These are phyloP conservation scores for Falcaria lacertinaria DNA, from an alignment of 2,888 invertebrate species.

Conservation along the genomic window DNA sequence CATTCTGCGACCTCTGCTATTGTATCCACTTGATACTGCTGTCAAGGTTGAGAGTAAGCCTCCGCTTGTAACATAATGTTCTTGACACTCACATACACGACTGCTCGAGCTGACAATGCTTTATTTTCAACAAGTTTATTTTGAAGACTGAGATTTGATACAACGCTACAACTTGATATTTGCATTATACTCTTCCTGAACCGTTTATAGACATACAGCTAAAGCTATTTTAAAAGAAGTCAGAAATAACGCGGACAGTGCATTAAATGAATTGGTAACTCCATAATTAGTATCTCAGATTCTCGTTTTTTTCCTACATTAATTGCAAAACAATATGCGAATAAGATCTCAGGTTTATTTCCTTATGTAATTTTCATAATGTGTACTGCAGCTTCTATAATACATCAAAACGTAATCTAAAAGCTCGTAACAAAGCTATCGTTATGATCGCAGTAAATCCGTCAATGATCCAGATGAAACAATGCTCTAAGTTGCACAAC, in stretches of 20 bases:
- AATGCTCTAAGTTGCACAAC: constrained; percentile 7
- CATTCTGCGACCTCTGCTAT: constrained; percentile 23
- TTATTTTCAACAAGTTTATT: neutral
- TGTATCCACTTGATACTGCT: constrained; percentile 21
- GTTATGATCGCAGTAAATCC: constrained; percentile 2
- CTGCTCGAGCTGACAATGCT: neutral
- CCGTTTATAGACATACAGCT: too few relatives aligned
- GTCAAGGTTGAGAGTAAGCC: constrained; percentile 20
- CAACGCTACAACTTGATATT: too few relatives aligned
- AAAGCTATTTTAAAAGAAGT: too few relatives aligned
- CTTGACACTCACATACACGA: neutral
- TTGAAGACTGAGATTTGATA: neutral
- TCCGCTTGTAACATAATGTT: constrained; percentile 11
- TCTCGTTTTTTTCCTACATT: too few relatives aligned
- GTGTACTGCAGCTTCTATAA: neutral
- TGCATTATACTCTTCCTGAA: too few relatives aligned
- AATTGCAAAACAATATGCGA: too few relatives aligned
- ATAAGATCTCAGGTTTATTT: neutral
- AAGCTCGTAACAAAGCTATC: too few relatives aligned
- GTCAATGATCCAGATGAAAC: constrained; percentile 15
- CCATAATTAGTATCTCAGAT: too few relatives aligned
- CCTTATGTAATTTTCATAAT: neutral
- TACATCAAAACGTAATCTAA: neutral
- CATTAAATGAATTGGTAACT: too few relatives aligned
- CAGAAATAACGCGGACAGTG: too few relatives aligned